A percentile compares a stretch with the other conserved stretches of the same genome.
These are phyloP conservation scores for Columba janthina DNA, from an alignment of 2,113 vertebrate species.

Conservation along the genomic window DNA sequence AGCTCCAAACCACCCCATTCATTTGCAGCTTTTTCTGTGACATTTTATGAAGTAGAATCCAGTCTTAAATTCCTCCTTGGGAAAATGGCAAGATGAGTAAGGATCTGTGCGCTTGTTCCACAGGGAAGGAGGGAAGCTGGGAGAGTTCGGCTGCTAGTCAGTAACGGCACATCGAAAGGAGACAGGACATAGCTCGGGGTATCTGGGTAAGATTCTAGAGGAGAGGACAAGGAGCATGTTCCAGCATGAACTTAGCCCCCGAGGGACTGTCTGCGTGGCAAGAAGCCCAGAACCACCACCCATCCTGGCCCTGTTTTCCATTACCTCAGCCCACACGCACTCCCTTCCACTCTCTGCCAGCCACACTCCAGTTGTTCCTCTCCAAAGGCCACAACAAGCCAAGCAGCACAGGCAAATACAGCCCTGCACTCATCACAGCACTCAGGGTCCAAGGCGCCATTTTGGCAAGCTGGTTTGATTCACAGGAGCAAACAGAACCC, in stretches of 20 bases:
- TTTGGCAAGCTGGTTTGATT: not conserved
- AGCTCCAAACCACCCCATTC: not conserved
- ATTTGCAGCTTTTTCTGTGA: not conserved
- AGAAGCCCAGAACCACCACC: constrained; percentile 44
- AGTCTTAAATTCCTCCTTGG: not conserved
- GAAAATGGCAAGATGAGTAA: not conserved
- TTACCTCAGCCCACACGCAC: constrained; percentile 60
- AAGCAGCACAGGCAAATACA: not conserved
- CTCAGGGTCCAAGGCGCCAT: not conserved
- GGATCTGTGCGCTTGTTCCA: not conserved
- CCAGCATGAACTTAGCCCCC: constrained; percentile 35
- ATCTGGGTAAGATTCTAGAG: not conserved
- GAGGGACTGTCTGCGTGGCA: constrained; percentile 56
- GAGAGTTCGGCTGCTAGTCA: not conserved
- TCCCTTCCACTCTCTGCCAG: constrained; percentile 16
- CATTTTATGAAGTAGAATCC: not conserved
- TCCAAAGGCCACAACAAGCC: not conserved
- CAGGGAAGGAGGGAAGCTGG: not conserved
- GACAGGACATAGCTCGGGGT: not conserved
- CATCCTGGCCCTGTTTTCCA: constrained; percentile 39
- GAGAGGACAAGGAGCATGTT: constrained; percentile 10
- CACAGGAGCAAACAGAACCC: not conserved
- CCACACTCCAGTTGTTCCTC: not conserved
- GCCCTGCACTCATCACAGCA: rapidly evolving
- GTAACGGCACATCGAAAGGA: not conserved